These are phyloP conservation scores for Sarotherodon lohbergeri DNA, from an alignment of 2,113 vertebrate species.

Conservation along the genomic window DNA sequence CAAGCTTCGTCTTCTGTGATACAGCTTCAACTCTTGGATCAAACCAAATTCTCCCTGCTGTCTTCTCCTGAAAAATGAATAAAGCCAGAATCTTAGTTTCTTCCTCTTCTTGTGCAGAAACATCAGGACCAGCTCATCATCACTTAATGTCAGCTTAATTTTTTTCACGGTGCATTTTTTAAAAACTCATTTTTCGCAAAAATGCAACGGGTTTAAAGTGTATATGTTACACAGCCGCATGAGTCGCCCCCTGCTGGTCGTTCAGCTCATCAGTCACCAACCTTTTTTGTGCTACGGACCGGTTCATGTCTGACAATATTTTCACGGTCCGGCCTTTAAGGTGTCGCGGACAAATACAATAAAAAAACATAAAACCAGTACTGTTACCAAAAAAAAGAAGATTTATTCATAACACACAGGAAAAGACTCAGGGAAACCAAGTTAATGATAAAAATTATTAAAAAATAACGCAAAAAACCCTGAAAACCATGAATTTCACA, in stretches of 20 bases:
- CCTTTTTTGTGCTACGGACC: fast-evolving
- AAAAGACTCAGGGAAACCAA: not conserved
- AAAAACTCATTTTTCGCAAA: not conserved
- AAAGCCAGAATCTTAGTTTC: not conserved
- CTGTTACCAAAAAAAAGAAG: not conserved
- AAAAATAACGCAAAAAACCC: not conserved
- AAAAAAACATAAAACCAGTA: not conserved
- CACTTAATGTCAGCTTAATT: not conserved
- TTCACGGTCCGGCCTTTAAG: not conserved
- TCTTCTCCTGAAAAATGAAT: not conserved
- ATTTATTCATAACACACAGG: not conserved
- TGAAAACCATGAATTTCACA: not conserved
- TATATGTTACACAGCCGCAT: not conserved
- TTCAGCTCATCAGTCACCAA: not conserved
- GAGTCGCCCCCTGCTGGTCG: not conserved
- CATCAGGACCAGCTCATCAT: not conserved
- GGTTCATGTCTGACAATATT: not conserved
- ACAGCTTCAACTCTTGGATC: not conserved
- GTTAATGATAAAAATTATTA: not conserved
- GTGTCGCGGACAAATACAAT: not conserved
- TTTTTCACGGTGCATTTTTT: not conserved
- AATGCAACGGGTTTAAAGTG: not conserved
- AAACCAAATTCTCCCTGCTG: not conserved
- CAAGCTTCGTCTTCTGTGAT: not conserved
- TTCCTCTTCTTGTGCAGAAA: not conserved